phyloP scores from a whole-genome alignment of 2,797 vertebrate genomes.

The Anguilla pacifica region DNA sequence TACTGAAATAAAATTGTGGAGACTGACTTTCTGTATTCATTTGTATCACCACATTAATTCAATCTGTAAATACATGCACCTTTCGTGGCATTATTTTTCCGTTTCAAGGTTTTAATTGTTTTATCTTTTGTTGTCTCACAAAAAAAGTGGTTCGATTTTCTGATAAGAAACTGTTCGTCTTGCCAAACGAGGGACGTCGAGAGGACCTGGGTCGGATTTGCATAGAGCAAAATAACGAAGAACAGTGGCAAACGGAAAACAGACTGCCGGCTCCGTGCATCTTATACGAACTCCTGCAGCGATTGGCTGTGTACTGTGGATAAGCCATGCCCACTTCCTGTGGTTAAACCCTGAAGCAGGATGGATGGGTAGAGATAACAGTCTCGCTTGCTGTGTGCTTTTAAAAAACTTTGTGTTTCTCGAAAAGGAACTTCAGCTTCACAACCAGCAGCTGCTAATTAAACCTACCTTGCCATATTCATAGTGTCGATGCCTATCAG shows the following conservation, averaged over 20 bases:
- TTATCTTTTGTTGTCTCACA: not conserved
- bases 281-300: slow-evolving; percentile 50
- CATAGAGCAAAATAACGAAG: slow-evolving; percentile 28
- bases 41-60: not conserved
- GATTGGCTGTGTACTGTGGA: slow-evolving; percentile 57
- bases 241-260: slow-evolving; percentile 8
- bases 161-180: not conserved
- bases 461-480: not conserved
- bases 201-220: slow-evolving; percentile 33
- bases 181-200: not conserved
- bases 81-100: not conserved
- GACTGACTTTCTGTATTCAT: not conserved
- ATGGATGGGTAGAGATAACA: slow-evolving; percentile 48
- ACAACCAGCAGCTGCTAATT: not conserved
- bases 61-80: not conserved
- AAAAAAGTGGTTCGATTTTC: not conserved
- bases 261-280: slow-evolving; percentile 26
- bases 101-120: slow-evolving; percentile 33
- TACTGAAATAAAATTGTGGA: not conserved
- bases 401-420: not conserved
- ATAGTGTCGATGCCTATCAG: not conserved
- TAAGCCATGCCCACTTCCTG: slow-evolving; percentile 64
- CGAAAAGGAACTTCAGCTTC: slow-evolving; percentile 15
- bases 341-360: slow-evolving; percentile 50
- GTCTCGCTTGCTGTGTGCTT: not conserved